Evolutionary conservation across 2,797 vertebrate species (phyloP).

Genomic region (Bradypus variegatus): DNA sequence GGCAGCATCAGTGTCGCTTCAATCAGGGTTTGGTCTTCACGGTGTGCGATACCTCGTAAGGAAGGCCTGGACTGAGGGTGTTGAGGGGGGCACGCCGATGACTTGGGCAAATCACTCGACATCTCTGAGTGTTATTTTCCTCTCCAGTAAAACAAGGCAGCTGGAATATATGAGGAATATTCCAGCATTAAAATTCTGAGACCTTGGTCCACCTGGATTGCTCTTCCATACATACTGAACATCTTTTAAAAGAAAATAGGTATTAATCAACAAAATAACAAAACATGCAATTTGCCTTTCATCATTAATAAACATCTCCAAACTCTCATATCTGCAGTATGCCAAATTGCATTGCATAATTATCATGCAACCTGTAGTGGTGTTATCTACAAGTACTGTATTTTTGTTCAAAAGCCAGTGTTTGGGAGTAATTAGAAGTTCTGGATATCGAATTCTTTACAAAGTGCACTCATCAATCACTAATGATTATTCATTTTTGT

Average conservation of each 20-base stretch:
- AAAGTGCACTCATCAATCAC: background rate
- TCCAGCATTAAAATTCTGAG: background rate
- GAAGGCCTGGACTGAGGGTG: background rate
- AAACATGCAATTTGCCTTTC: constrained; percentile 27
- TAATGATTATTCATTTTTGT: constrained; percentile 30
- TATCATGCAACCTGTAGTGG: background rate
- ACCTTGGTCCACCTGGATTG: background rate
- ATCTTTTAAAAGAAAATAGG: constrained; percentile 16
- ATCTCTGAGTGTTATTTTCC: background rate
- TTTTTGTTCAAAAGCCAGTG: constrained; percentile 32
- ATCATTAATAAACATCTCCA: background rate
- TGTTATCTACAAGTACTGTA: background rate
- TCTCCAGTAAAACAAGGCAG: background rate
- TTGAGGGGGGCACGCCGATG: background rate
- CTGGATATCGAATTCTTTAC: constrained; percentile 25
- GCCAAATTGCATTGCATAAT: background rate
- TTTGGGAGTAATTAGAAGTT: constrained; percentile 29
- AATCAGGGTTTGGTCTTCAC: background rate
- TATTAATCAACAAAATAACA: constrained; percentile 31
- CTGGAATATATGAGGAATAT: background rate
- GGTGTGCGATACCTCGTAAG: background rate
- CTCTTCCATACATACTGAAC: background rate
- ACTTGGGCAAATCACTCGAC: background rate
- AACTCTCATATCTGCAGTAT: background rate
- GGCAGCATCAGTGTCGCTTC: background rate